Percentiles rank a stretch among this genome's conserved stretches.
These are phyloP conservation scores for Phragmatobia fuliginosa DNA, from an alignment of 2,888 invertebrate species.

Conservation along the genomic window DNA sequence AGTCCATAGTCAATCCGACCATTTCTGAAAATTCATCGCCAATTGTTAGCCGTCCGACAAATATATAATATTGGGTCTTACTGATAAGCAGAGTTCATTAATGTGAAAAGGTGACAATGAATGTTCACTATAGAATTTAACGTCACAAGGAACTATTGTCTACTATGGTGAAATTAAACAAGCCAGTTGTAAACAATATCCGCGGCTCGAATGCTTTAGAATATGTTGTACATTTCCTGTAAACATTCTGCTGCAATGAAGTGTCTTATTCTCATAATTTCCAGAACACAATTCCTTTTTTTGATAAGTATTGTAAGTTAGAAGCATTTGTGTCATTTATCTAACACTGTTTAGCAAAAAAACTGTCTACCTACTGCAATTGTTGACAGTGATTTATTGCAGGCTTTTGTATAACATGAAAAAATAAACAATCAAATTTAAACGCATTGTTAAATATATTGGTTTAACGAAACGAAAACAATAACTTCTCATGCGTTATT, in stretches of 20 bases:
- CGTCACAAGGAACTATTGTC: constrained; percentile 53
- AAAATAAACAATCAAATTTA: constrained; percentile 50
- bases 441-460: constrained; percentile 35
- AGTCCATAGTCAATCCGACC: constrained; percentile 69
- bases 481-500: constrained; percentile 36
- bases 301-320: constrained; percentile 64
- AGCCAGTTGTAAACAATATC: constrained; percentile 68
- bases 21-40: constrained; percentile 63
- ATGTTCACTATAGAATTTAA: constrained; percentile 52
- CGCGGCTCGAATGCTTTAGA: constrained; percentile 69
- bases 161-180: constrained; percentile 52
- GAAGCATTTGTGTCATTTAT: constrained; percentile 62
- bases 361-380: constrained; percentile 69
- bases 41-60: constrained; percentile 72
- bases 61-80: constrained; percentile 62
- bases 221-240: constrained; percentile 71
- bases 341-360: constrained; percentile 52
- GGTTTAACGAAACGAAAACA: constrained; percentile 39
- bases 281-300: constrained; percentile 58
- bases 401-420: constrained; percentile 56
- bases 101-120: constrained; percentile 54
- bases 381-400: constrained; percentile 78
- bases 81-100: constrained; percentile 61
- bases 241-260: constrained; percentile 60
- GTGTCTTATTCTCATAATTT: constrained; percentile 64